phyloP scores from a whole-genome alignment of 1,140 invertebrate species.

The Formica exsecta region DNA sequence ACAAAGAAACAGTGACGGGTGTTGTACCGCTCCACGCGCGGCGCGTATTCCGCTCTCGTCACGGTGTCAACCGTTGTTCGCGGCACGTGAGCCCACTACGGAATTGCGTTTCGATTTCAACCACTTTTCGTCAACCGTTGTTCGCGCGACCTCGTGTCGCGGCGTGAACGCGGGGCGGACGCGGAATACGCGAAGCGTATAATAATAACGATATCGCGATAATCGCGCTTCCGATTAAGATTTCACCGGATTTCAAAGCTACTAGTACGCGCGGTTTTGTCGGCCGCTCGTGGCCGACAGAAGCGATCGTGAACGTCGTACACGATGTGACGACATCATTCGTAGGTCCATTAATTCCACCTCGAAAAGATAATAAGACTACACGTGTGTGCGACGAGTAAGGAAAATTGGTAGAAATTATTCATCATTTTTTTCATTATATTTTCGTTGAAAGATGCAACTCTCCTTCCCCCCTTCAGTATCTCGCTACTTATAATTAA shows the following conservation, averaged over 20 bases:
- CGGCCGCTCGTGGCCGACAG: slow-evolving; percentile 6
- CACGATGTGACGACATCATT: neutral
- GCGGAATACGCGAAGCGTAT: slow-evolving; percentile 34
- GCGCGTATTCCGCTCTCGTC: slow-evolving; percentile 75
- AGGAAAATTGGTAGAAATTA: neutral
- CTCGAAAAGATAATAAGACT: neutral
- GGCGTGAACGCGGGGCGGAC: slow-evolving; percentile 33
- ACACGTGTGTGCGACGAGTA: neutral
- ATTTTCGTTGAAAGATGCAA: slow-evolving; percentile 19
- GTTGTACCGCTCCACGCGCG: slow-evolving; percentile 65
- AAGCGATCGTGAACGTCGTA: slow-evolving; percentile 28
- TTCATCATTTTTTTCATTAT: neutral
- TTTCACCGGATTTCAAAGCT: slow-evolving; percentile 58
- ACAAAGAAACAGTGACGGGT: slow-evolving; percentile 74
- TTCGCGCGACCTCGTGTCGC: slow-evolving; percentile 46
- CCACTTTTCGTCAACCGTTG: slow-evolving; percentile 56
- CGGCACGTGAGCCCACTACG: slow-evolving; percentile 77
- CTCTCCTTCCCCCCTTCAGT: too few relatives aligned
- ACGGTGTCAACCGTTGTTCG: slow-evolving; percentile 76
- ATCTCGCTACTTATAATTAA: slow-evolving; percentile 7
- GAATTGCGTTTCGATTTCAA: slow-evolving; percentile 77
- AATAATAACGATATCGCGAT: slow-evolving; percentile 66
- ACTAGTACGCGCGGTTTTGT: slow-evolving; percentile 67
- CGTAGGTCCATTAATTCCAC: slow-evolving; percentile 7
- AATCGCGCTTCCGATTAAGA: slow-evolving; percentile 73